phyloP scores from a whole-genome alignment of 2,888 invertebrate genomes.

The Pantelozetes paolii region DNA sequence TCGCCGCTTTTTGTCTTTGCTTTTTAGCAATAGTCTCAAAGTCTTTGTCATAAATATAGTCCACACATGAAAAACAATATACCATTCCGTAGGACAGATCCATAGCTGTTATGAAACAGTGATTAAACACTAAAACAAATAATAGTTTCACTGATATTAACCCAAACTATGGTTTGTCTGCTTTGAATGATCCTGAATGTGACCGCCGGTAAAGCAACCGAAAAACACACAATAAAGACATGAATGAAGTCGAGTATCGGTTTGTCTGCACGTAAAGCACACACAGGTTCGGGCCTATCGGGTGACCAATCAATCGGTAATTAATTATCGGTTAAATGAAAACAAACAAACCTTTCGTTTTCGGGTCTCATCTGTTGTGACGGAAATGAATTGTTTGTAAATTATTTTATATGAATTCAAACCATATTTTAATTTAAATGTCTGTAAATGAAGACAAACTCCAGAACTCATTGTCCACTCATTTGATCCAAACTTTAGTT shows the following conservation, averaged over 20 bases:
- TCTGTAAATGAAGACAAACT: conserved; percentile 30
- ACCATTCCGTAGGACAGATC: conserved; percentile 84
- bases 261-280: conserved; percentile 43
- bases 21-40: conserved; percentile 55
- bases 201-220: conserved; percentile 72
- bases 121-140: conserved; percentile 20
- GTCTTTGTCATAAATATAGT: conserved; percentile 83
- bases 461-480: background rate
- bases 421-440: conserved; percentile 40
- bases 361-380: conserved; percentile 20
- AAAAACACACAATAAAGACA: conserved; percentile 80
- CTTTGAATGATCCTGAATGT: conserved; percentile 80
- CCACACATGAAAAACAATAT: conserved; percentile 81
- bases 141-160: conserved; percentile 50
- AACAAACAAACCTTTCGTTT: conserved; percentile 37
- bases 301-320: conserved; percentile 4
- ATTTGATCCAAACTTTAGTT: no score
- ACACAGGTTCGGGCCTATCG: conserved; percentile 40
- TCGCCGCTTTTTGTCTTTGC: conserved; percentile 49
- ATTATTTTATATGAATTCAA: conserved; percentile 35
- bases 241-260: conserved; percentile 57
- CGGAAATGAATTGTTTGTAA: conserved; percentile 33
- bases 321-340: background rate
- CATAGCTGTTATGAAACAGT: conserved; percentile 59
- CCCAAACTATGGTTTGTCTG: conserved; percentile 72